Conservation (phyloP, 2,888 invertebrate species). For the Meganola albula region DNA sequence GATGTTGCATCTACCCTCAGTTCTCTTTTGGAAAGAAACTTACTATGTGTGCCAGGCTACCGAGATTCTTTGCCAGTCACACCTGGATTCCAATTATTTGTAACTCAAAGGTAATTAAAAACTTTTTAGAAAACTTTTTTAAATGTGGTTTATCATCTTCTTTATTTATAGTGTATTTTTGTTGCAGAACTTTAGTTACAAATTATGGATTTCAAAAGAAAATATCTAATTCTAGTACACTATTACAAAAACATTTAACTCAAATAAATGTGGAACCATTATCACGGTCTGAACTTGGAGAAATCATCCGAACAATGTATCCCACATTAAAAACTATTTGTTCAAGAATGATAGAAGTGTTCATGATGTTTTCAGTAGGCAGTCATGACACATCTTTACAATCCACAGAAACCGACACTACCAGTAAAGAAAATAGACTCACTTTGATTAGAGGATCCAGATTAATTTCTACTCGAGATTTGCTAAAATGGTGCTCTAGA, state of each 20-base stretch:
- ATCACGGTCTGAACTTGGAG: conserved; percentile 83
- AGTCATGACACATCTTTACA: conserved; percentile 75
- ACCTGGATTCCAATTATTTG: conserved; percentile 94
- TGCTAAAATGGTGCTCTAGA: conserved; percentile 94
- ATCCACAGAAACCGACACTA: conserved; percentile 42
- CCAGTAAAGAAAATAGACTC: conserved; percentile 38
- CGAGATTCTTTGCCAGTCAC: conserved; percentile 87
- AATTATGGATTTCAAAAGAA: conserved; percentile 80
- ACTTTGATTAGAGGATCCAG: conserved; percentile 74
- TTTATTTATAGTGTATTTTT: conserved; percentile 6
- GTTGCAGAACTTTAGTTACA: conserved; percentile 77
- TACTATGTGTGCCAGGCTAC: conserved; percentile 91
- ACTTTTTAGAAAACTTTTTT: no score
- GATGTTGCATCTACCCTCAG: conserved; percentile 94
- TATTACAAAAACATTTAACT: conserved; percentile 89
- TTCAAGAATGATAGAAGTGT: conserved; percentile 88
- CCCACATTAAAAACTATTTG: conserved; percentile 84
- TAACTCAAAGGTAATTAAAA: conserved; percentile 87
- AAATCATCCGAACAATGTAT: conserved; percentile 83
- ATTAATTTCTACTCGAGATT: conserved; percentile 89
- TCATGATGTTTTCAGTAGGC: conserved; percentile 86
- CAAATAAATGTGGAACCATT: conserved; percentile 89
- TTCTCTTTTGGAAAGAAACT: conserved; percentile 89
- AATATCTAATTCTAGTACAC: conserved; percentile 79
- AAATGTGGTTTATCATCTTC: no score